Base-by-base conservation (phyloP, 2,113 vertebrate genomes). In the Glaucidium brasilianum region DNA sequence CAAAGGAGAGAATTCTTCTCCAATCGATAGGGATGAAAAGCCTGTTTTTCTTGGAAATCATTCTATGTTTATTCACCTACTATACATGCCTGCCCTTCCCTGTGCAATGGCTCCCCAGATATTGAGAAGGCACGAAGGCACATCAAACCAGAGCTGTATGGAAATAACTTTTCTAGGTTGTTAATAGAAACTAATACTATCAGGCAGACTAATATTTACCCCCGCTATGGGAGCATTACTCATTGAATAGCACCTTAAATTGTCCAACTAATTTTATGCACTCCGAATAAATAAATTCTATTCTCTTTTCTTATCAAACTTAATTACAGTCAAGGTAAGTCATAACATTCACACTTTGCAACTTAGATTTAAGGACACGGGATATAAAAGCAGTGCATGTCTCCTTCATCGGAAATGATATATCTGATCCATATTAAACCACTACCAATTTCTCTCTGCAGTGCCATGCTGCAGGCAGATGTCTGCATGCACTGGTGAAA, bases 231-330 rank as follows among this genome's bases (percentile, higher is more conserved):
- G 88, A 91, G 52, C 82, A 92, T 96, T 95, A 95, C 41, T 96
- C 83, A 60, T 50, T 93, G 87, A 97, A 91, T 76, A 95, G 75
- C 90, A 91, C 53, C 82, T 95, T 92, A 94, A 95, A 97, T 95
- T 90, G 85, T 93, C 93, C 93, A 80, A 59, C 90, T 96, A 93
- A 95, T 96, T 96, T 95, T 92, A 97, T 93, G 72, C 53, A 39
- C 80, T 77, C 75, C 32, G 90, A 92, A 97, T 94, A 96, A 97
- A 96, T 96, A 90, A 91, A 97, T 89, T 82, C 75, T 90, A 29
- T 88, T 94, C 92, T 94, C 49, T 97, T 97, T 96, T 97, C 96
- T 94, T 97, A 97, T 94, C 91, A 89, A 93, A 87, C 80, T 94
- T 96, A 96, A 97, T 91, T 94, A 97, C 80, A 96, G 92, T 59